Evolutionary conservation across 2,888 invertebrate species (phyloP).

Genomic region (Watsonalla cultraria): DNA sequence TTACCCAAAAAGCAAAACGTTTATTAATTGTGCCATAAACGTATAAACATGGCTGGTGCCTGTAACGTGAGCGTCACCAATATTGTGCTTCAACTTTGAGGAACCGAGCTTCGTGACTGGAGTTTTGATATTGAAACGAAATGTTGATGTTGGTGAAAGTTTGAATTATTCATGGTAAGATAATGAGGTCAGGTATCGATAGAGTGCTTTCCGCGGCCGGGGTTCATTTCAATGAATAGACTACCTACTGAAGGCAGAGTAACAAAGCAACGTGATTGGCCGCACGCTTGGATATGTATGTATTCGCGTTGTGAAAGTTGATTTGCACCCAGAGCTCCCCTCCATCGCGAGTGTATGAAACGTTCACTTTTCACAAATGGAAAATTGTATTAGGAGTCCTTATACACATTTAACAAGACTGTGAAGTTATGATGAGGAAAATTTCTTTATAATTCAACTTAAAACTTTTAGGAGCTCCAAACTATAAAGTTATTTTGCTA

Average conservation of each 20-base stretch:
- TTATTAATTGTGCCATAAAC: slow-evolving; percentile 37
- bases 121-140: slow-evolving; percentile 12
- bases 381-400: slow-evolving; percentile 6
- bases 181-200: slow-evolving; percentile 44
- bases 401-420: slow-evolving; percentile 1
- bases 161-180: slow-evolving; percentile 50
- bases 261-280: slow-evolving; percentile 36
- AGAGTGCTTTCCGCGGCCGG: slow-evolving; percentile 30
- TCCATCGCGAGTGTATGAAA: slow-evolving; percentile 20
- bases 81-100: slow-evolving; percentile 9
- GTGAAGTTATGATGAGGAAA: no score
- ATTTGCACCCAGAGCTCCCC: slow-evolving; percentile 44
- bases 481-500: neutral
- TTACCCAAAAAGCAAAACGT: slow-evolving; percentile 34
- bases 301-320: slow-evolving; percentile 63
- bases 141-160: slow-evolving; percentile 24
- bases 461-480: no score
- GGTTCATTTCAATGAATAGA: slow-evolving; percentile 43
- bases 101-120: slow-evolving; percentile 10
- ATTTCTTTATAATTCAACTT: no score
- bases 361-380: slow-evolving; percentile 35
- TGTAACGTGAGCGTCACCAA: slow-evolving; percentile 9
- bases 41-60: slow-evolving; percentile 18
- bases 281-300: slow-evolving; percentile 29
- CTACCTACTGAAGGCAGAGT: slow-evolving; percentile 28